Conservation (phyloP, 2,113 vertebrate species). For the Dasyornis broadbenti region DNA sequence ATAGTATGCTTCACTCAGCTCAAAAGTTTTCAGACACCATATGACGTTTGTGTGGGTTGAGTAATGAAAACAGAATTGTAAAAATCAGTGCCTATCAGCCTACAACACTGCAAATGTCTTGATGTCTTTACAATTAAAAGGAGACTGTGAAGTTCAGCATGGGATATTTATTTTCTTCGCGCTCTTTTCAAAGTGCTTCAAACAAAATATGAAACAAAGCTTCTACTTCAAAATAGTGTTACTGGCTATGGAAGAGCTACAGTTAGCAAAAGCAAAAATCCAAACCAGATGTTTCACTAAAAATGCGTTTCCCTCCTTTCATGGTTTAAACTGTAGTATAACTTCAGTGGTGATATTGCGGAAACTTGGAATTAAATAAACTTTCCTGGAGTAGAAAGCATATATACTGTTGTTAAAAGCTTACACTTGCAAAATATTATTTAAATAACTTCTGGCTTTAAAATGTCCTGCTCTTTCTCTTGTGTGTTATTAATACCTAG, state of each 20-base stretch:
- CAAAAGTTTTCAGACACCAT: conserved; percentile 55
- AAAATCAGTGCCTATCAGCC: conserved; percentile 47
- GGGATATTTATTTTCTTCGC: background rate
- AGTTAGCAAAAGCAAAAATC: background rate
- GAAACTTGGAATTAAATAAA: conserved; percentile 28
- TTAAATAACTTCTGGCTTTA: background rate
- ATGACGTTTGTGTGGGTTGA: conserved; percentile 49
- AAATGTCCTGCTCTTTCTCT: conserved; percentile 29
- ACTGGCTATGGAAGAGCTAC: background rate
- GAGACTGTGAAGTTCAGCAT: background rate
- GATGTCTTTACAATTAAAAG: conserved; percentile 22
- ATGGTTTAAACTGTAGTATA: background rate
- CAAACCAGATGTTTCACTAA: conserved; percentile 10
- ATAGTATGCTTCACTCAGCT: background rate
- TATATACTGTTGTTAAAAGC: background rate
- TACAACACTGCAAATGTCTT: conserved; percentile 30
- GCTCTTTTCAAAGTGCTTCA: background rate
- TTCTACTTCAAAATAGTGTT: background rate
- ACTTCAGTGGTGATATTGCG: background rate
- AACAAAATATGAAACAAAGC: background rate
- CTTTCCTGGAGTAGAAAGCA: background rate
- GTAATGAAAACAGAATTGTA: conserved; percentile 61
- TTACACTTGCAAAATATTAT: background rate
- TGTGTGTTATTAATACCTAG: conserved; percentile 56
- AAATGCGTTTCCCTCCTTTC: background rate